These are phyloP conservation scores for Spodoptera littoralis DNA, from an alignment of 2,888 invertebrate genomes.

Conservation along the genomic window DNA sequence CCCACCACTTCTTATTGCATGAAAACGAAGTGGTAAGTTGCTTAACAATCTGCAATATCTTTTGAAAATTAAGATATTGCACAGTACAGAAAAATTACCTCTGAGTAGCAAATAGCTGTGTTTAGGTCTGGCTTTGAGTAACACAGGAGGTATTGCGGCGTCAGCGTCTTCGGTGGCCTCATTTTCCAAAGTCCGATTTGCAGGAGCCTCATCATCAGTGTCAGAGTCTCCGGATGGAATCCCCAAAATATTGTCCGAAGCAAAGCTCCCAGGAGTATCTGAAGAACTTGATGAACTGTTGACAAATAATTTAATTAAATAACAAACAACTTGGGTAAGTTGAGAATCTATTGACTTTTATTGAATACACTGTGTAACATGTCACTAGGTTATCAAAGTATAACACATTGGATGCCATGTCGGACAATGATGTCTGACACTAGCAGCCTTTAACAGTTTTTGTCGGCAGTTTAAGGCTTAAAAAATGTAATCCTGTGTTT, in stretches of 20 bases:
- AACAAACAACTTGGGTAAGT: too few relatives aligned
- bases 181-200: conserved; percentile 38
- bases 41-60: too few relatives aligned
- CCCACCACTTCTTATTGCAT: too few relatives aligned
- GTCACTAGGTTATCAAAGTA: too few relatives aligned
- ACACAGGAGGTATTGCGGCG: conserved; percentile 76
- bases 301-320: conserved; percentile 6
- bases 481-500: too few relatives aligned
- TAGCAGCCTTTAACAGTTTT: too few relatives aligned
- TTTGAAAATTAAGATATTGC: neutral
- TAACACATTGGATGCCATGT: too few relatives aligned
- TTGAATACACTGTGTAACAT: too few relatives aligned
- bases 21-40: too few relatives aligned
- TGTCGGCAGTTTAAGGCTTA: too few relatives aligned
- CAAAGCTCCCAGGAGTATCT: conserved; percentile 61
- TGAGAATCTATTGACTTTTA: too few relatives aligned
- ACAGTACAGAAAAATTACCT: conserved; percentile 64
- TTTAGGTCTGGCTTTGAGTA: conserved; percentile 90
- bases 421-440: too few relatives aligned
- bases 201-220: conserved; percentile 67
- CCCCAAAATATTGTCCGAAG: conserved; percentile 63
- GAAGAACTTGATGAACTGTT: conserved; percentile 60
- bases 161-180: conserved; percentile 67
- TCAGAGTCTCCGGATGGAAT: conserved; percentile 68
- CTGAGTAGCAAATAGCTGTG: conserved; percentile 91